Percentiles rank a stretch among this genome's conserved stretches.
phyloP scores from a whole-genome alignment of 2,888 invertebrate species.

The Folsomia manolachei region DNA sequence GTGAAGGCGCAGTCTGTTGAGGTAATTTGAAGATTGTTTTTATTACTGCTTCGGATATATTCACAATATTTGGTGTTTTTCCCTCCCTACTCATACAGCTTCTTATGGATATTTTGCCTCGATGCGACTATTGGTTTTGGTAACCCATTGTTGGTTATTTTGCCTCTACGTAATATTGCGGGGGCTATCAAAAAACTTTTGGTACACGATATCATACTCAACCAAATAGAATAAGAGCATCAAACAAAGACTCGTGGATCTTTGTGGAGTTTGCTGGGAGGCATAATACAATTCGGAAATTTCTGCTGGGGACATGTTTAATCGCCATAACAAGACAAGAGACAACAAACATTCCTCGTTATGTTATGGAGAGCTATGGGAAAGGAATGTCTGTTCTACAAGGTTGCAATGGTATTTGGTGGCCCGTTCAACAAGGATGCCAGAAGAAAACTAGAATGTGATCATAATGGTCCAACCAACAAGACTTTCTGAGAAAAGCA shows the following conservation, averaged over 20 bases:
- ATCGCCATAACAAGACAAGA: neutral
- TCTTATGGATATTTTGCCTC: too few relatives aligned
- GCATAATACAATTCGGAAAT: neutral
- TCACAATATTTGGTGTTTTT: neutral
- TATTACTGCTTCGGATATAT: neutral
- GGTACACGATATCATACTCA: too few relatives aligned
- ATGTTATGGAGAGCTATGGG: neutral
- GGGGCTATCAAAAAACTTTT: too few relatives aligned
- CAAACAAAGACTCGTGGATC: neutral
- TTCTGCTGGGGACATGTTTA: conserved; percentile 4
- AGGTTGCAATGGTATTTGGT: neutral
- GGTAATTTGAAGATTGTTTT: conserved; percentile 7
- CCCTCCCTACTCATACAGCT: too few relatives aligned
- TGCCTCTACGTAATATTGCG: too few relatives aligned
- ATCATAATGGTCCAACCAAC: neutral
- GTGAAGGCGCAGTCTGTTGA: neutral
- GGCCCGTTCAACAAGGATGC: too few relatives aligned
- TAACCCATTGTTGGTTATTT: too few relatives aligned
- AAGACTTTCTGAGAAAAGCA: neutral
- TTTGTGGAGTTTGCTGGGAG: neutral
- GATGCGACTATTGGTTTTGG: too few relatives aligned
- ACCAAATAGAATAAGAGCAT: too few relatives aligned
- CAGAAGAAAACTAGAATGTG: neutral
- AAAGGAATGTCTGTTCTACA: neutral
- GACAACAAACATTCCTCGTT: neutral